Evolutionary conservation across 2,113 vertebrate genomes (phyloP).

Genomic region (Tenrec ecaudatus): DNA sequence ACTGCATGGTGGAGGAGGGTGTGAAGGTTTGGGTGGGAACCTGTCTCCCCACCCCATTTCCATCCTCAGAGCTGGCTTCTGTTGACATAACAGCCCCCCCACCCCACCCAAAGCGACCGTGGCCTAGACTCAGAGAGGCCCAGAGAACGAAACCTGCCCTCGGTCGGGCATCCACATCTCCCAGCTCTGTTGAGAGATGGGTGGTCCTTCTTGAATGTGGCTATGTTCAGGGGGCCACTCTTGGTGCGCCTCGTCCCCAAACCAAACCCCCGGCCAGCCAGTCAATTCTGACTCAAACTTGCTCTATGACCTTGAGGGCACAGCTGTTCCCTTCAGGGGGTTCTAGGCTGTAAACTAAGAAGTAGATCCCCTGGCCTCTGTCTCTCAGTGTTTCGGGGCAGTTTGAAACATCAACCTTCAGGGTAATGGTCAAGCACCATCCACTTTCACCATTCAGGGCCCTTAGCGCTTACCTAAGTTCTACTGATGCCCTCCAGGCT

Average conservation of each 20-base stretch:
- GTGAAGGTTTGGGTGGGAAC: conserved; percentile 18
- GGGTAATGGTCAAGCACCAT: not conserved
- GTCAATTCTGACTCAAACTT: not conserved
- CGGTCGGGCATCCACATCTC: not conserved
- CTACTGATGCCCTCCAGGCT: not conserved
- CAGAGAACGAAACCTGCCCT: not conserved
- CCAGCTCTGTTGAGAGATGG: not conserved
- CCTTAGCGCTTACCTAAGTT: not conserved
- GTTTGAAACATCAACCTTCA: not conserved
- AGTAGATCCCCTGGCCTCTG: not conserved
- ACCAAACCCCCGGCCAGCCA: not conserved
- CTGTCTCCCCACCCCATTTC: not conserved
- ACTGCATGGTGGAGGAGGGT: not conserved
- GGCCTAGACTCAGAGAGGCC: not conserved
- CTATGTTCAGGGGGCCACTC: not conserved
- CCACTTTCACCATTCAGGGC: not conserved
- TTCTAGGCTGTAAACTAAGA: not conserved
- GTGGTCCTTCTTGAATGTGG: not conserved
- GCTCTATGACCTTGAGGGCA: not conserved
- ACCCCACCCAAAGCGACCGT: not conserved
- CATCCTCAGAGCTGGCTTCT: not conserved
- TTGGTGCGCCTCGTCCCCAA: not conserved
- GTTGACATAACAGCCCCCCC: not conserved
- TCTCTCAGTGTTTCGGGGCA: not conserved
- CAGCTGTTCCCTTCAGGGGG: not conserved